These are phyloP conservation scores for Trochalopteron elliotii DNA, from an alignment of 2,113 vertebrate genomes.

Conservation along the genomic window DNA sequence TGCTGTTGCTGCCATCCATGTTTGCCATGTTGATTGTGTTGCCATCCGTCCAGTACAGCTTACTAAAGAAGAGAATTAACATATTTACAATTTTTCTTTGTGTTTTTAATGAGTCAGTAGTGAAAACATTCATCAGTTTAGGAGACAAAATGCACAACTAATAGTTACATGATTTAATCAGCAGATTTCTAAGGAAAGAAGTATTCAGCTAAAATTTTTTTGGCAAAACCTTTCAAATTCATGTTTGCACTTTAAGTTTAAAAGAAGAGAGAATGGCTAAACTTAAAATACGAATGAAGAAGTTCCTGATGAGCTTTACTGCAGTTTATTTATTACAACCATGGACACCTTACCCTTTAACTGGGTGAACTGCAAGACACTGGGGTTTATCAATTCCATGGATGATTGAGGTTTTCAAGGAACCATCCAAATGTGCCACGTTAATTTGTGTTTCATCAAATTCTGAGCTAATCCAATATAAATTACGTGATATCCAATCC, in stretches of 20 bases:
- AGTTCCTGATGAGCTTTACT: background rate
- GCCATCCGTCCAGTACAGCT: conserved; percentile 97
- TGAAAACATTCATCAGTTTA: background rate
- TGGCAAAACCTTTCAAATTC: background rate
- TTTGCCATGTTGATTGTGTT: conserved; percentile 97
- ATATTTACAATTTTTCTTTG: background rate
- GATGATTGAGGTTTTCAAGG: conserved; percentile 97
- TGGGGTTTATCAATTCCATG: conserved; percentile 97
- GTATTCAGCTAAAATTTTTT: background rate
- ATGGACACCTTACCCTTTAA: conserved; percentile 88
- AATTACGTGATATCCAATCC: conserved; percentile 97
- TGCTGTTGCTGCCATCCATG: conserved; percentile 98
- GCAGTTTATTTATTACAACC: background rate
- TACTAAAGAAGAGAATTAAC: conserved; percentile 73
- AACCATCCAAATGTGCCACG: conserved; percentile 93
- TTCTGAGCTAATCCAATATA: conserved; percentile 98
- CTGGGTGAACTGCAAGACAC: conserved; percentile 92
- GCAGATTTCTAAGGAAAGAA: background rate
- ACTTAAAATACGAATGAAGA: background rate
- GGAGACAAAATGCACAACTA: background rate
- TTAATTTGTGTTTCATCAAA: conserved; percentile 99
- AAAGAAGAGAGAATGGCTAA: background rate
- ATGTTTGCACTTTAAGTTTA: background rate
- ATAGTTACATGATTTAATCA: background rate
- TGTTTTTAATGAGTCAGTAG: background rate